These are phyloP conservation scores for Shargacucullia verbasci DNA, from an alignment of 2,888 invertebrate genomes.

Conservation along the genomic window DNA sequence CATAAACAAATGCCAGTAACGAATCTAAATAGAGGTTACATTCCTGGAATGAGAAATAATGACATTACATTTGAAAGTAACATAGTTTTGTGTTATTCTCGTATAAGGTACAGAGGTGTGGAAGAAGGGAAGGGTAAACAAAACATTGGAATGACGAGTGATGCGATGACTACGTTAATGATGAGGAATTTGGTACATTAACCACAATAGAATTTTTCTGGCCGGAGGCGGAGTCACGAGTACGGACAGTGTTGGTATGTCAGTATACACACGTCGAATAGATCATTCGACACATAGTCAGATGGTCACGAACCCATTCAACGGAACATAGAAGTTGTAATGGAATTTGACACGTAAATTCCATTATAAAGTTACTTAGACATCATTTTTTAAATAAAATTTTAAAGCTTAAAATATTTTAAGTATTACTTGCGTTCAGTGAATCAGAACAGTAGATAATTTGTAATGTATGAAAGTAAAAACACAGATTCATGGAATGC, in stretches of 20 bases:
- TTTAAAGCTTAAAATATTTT: slow-evolving; percentile 27
- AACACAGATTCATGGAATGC: slow-evolving; percentile 9
- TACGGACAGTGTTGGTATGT: slow-evolving; percentile 71
- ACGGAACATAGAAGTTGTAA: slow-evolving; percentile 64
- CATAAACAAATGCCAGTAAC: slow-evolving; percentile 67
- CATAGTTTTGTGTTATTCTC: slow-evolving; percentile 64
- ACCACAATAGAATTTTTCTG: slow-evolving; percentile 87
- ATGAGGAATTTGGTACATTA: slow-evolving; percentile 86
- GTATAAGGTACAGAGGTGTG: slow-evolving; percentile 63
- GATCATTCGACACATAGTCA: slow-evolving; percentile 72
- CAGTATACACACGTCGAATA: slow-evolving; percentile 68
- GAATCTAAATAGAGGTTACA: slow-evolving; percentile 75
- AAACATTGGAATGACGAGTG: slow-evolving; percentile 70
- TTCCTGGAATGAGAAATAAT: slow-evolving; percentile 73
- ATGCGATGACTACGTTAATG: slow-evolving; percentile 79
- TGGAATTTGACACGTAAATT: slow-evolving; percentile 65
- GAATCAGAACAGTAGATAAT: slow-evolving; percentile 30
- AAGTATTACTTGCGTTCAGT: slow-evolving; percentile 28
- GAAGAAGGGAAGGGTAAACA: slow-evolving; percentile 73
- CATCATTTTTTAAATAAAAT: slow-evolving; percentile 20
- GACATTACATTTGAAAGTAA: slow-evolving; percentile 69
- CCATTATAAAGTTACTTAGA: slow-evolving; percentile 42
- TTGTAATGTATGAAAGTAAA: slow-evolving; percentile 18
- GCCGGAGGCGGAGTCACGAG: slow-evolving; percentile 81
- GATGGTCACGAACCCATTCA: slow-evolving; percentile 74